Evolutionary conservation across 1,140 invertebrate species (phyloP), one percentile per base, ranked within the genome.

Genomic region (Pseudomyrmex sp.): DNA sequence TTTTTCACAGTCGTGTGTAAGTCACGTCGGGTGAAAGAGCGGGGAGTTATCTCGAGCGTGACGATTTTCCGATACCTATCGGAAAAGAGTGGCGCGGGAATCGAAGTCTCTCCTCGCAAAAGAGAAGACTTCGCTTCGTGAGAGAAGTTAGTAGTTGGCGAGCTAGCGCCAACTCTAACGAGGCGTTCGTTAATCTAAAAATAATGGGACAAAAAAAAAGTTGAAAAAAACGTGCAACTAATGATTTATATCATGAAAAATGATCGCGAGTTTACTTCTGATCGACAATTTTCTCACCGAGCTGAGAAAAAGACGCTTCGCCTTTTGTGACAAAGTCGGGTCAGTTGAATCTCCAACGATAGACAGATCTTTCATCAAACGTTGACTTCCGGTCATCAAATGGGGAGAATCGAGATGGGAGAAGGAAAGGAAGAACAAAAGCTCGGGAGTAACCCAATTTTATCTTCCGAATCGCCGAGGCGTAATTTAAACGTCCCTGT

Each of bases 401-500:
- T 59, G n/a, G n/a, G 10, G 5, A 13, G 61, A 62, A 23, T 82
- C 23, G 20, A 63, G 23, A 35, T 18, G n/a, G 62, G 13, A n/a
- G 58, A 59, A 62, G 62, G 61, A n/a, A 50, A 50, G 35, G 48
- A 2, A 23, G 26, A 7, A 35, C 35, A 35, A 56, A 65, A 58
- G 12, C 18, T 35, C 18, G 26, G 58, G 70, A 65, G 26, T 63
- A 56, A 82, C 52, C 65, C 23, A 82, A 26, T 74, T 82, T 82
- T 48, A 63, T 35, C 66, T 20, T 48, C 35, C 79, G 69, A 82
- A 50, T 54, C 35, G 13, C 10, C 20, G 68, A 48, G 59, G 48
- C 48, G 70, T 54, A 56, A 73, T 82, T 75, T 73, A 63, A 82
- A 65, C 48, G 59, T n/a, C 70, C 50, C 69, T 82, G 18, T 80